Evolutionary conservation across 2,888 invertebrate species (phyloP).

Genomic region (Iselma pallidipennis): DNA sequence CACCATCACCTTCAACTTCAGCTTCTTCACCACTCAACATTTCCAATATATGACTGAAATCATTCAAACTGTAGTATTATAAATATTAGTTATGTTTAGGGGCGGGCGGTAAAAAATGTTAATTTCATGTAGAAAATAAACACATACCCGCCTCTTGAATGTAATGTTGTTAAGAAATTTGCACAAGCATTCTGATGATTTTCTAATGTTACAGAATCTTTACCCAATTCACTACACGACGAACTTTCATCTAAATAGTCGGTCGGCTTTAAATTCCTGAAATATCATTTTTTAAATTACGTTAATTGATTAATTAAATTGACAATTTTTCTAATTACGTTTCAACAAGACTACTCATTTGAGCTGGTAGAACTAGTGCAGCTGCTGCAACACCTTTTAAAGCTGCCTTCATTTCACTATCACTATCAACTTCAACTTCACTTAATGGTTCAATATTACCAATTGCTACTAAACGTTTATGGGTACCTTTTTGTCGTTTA

Average conservation of each 20-base stretch:
- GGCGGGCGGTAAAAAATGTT: no score
- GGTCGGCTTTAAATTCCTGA: constrained; percentile 44
- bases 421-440: constrained; percentile 53
- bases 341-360: constrained; percentile 49
- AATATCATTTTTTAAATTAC: constrained; percentile 11
- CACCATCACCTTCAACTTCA: constrained; percentile 60
- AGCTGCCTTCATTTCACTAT: constrained; percentile 47
- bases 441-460: constrained; percentile 49
- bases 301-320: constrained; percentile 1
- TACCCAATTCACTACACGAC: constrained; percentile 55
- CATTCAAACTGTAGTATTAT: constrained; percentile 22
- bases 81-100: no score
- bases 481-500: constrained; percentile 57
- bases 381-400: constrained; percentile 45
- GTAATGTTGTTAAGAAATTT: constrained; percentile 48
- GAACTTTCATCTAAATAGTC: constrained; percentile 55
- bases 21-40: constrained; percentile 70
- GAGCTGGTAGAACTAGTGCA: constrained; percentile 47
- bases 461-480: constrained; percentile 42
- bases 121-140: constrained; percentile 11
- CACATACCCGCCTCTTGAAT: constrained; percentile 49
- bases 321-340: constrained; percentile 35
- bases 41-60: constrained; percentile 65
- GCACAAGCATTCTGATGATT: constrained; percentile 46
- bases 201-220: constrained; percentile 48